Evolutionary conservation across 2,888 invertebrate genomes (phyloP).

Genomic region (Tenthredo distinguenda): DNA sequence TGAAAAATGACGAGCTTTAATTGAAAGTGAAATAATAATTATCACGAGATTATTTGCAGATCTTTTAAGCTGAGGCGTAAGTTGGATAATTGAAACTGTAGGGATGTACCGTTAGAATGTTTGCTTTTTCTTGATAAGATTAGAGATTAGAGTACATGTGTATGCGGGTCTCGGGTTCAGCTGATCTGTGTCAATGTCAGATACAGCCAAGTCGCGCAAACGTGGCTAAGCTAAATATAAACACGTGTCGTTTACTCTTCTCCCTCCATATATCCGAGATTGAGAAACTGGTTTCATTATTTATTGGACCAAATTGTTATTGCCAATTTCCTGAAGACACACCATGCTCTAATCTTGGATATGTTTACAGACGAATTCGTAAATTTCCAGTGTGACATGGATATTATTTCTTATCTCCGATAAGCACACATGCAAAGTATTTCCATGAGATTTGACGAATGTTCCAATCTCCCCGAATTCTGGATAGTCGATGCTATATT

Average conservation of each 20-base stretch:
- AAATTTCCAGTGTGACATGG: background rate
- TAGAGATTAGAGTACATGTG: background rate
- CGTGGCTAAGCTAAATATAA: slow-evolving; percentile 35
- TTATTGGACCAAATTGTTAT: slow-evolving; percentile 1
- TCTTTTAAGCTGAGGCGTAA: background rate
- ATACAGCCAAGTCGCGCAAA: background rate
- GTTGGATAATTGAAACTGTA: background rate
- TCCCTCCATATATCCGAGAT: background rate
- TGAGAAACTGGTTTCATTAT: slow-evolving; percentile 1
- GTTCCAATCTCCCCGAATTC: too few species aligned
- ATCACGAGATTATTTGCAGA: background rate
- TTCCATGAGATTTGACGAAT: background rate
- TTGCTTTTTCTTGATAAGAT: background rate
- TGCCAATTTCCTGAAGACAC: background rate
- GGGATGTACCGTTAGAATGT: background rate
- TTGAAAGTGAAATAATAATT: background rate
- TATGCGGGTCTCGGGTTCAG: background rate
- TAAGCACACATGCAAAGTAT: background rate
- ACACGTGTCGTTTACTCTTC: background rate
- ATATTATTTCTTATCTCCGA: background rate
- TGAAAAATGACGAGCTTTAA: background rate
- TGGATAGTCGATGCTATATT: too few species aligned
- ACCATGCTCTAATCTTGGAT: background rate
- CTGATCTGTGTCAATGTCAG: slow-evolving; percentile 33
- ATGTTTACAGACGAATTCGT: background rate